Base-by-base conservation (phyloP, 2,888 invertebrate genomes). In the Gandaritis pyraliata region DNA sequence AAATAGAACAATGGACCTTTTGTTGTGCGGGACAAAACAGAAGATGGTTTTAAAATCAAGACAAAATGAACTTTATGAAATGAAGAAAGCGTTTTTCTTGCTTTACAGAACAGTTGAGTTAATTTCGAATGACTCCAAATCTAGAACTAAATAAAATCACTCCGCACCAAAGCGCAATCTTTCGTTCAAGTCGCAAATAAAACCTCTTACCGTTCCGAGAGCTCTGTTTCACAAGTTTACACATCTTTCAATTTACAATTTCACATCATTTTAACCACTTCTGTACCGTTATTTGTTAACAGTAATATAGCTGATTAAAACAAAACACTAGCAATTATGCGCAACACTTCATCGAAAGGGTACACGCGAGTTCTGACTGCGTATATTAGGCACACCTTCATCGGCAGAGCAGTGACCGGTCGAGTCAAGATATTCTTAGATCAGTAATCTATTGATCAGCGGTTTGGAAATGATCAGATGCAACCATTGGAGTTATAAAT, bases 401-500 rank as follows among this genome's bases (percentile, higher is more conserved):
- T 12, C 36, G 18, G 18, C 12, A 36, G 36, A 38, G 50, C 36
- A 16, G 18, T 50, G 36, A 36, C 49, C 18, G n/a, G 8, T 49
- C 49, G n/a, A n/a, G 7, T 50, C 50, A 53, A 39, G 13, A 18
- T 57, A 57, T 57, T 57, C 43, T 57, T 57, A 49, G 57, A 49
- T 43, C 54, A 47, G 56, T 57, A 41, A 50, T n/a, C 8, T 57
- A 58, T 50, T 58, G 57, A 58, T 51, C 57, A 58, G 23, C 36
- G 50, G 16, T 5, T 45, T 29, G 57, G 50, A 51, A 51, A 12
- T 38, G 50, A 58, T 50, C 45, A 7, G n/a, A 52, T 12, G 30
- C 39, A 29, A 38, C 49, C 43, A 43, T 49, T 45, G 33, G 13
- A 36, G 30, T 41, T 30, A 29, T 49, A 50, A 13, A 57, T 57